These are phyloP conservation scores for Salvelinus fontinalis DNA, from an alignment of 2,113 vertebrate species.

Conservation along the genomic window DNA sequence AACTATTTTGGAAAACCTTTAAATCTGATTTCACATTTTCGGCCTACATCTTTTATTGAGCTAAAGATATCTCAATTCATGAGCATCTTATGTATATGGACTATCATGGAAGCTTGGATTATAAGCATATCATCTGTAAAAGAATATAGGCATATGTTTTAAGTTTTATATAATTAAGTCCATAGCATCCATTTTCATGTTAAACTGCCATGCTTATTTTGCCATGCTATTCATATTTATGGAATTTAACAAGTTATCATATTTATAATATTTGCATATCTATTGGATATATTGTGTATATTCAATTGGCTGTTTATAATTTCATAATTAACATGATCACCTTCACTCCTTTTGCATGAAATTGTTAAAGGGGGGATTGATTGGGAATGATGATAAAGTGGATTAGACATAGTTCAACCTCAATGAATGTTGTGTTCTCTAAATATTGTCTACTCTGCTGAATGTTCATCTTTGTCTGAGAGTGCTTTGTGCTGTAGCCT, in stretches of 20 bases:
- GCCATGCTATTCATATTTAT: conserved; percentile 43
- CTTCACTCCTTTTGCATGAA: not conserved
- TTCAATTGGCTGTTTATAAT: not conserved
- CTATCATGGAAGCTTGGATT: not conserved
- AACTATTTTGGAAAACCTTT: not conserved
- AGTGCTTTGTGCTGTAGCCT: conserved; percentile 3
- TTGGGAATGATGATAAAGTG: not conserved
- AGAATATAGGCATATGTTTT: conserved; percentile 59
- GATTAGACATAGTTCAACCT: not conserved
- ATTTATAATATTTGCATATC: not conserved
- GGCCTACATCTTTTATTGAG: not conserved
- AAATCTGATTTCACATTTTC: not conserved
- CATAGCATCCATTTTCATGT: conserved; percentile 70
- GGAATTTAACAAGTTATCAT: not conserved
- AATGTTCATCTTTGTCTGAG: not conserved
- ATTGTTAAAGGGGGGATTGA: not conserved
- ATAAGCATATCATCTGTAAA: conserved; percentile 19
- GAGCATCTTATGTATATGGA: not conserved
- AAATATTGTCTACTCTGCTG: not conserved
- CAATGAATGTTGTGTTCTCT: not conserved
- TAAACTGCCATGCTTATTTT: conserved; percentile 60
- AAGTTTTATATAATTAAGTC: conserved; percentile 49
- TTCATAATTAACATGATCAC: not conserved
- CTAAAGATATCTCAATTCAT: not conserved
- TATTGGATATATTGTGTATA: not conserved